Base-by-base conservation (phyloP, 2,888 invertebrate species). In the Thereva nobilitata region DNA sequence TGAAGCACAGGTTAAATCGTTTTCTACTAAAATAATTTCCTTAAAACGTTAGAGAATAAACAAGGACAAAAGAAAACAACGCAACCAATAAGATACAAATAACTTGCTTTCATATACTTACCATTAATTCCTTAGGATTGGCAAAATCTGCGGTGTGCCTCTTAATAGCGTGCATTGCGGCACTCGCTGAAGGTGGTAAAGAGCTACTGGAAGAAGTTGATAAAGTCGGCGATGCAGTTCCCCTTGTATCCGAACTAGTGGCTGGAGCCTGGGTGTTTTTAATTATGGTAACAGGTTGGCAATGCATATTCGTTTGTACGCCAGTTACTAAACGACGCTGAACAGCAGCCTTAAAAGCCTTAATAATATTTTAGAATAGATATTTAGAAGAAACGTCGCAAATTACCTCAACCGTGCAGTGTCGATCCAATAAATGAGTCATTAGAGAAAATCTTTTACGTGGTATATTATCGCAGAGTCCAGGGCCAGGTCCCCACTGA, bases 351-450 rank as follows among this genome's bases (percentile, higher is more conserved):
- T 78, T 77, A 52, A 81, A 70, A 61, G 75, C 76, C 66, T 74
- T 5, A n/a, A 56, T 8, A 55, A 2, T 50, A n/a, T 50, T 42
- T 5, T 38, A 41, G 40, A 40, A 50, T 10, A 38, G 40, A 7
- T 5, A 40, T 52, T 23, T 50, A n/a, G 8, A 44, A 6, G 54
- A 12, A 8, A 8, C 35, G 37, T 34, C 9, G 2, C 6, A 37
- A 72, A 79, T 80, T 77, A 91, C 92, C 75, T 90, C 89, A 40
- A 89, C 85, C 72, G 91, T 92, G 78, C 97, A 93, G 79, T 98
- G 98, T 71, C 95, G 91, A 82, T 98, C 98, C 74, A 92, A 91
- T 69, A 98, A 85, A 82, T 99, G 99, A 68, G 98, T 97, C 87
- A 97, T 93, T 44, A 98, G 83, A 1, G 98, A 98, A 84, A 97